Conservation (phyloP, 2,113 vertebrate species). For the Phycodurus eques region DNA sequence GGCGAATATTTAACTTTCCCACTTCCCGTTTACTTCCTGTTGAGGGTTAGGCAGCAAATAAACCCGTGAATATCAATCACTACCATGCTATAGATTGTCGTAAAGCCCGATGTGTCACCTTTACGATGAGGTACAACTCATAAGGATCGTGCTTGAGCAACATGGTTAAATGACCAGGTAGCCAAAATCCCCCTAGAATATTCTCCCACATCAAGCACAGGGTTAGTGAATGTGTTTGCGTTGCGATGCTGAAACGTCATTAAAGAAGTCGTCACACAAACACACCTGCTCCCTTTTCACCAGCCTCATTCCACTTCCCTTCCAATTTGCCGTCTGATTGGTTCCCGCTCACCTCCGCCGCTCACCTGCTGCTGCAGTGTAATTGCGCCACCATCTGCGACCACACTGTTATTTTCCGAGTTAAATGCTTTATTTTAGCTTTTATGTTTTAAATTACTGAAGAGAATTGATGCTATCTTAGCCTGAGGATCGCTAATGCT, state of each 20-base stretch:
- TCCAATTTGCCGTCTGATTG: neutral
- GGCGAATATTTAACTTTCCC: neutral
- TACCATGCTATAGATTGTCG: neutral
- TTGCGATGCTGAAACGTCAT: neutral
- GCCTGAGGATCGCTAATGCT: neutral
- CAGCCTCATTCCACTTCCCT: neutral
- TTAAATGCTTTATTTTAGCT: neutral
- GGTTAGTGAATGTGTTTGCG: neutral
- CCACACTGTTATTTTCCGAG: neutral
- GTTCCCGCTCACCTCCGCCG: neutral
- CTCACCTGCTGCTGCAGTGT: neutral
- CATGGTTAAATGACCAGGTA: neutral
- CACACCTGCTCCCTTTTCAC: constrained; percentile 4
- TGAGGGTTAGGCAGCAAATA: neutral
- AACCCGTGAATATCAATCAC: neutral
- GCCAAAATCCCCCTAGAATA: neutral
- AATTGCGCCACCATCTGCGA: constrained; percentile 1
- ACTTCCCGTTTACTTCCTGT: neutral
- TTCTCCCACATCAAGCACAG: neutral
- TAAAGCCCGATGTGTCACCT: neutral
- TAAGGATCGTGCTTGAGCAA: neutral
- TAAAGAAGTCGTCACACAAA: neutral
- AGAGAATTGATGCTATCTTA: too few relatives aligned
- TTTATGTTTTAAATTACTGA: neutral
- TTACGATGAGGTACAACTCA: neutral